Conservation (phyloP, 2,888 invertebrate species). For the Psylliodes chrysocephalus region DNA sequence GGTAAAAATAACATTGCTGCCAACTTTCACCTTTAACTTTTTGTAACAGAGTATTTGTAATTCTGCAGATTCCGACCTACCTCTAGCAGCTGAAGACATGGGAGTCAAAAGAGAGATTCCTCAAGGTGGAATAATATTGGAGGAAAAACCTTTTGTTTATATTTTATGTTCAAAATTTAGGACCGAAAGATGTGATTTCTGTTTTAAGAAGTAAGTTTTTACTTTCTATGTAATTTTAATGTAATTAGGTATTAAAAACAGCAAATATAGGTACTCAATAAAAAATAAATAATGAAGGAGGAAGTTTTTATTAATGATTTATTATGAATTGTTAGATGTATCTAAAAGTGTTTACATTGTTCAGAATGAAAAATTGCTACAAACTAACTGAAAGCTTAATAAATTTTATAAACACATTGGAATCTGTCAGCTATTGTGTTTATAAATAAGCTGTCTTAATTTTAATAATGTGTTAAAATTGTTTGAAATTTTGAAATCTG, state of each 20-base stretch:
- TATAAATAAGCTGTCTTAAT: background rate
- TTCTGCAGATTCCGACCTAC: background rate
- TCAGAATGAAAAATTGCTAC: background rate
- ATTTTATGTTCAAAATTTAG: conserved; percentile 77
- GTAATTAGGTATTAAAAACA: too few species aligned
- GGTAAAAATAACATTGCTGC: conserved; percentile 6
- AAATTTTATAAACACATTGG: background rate
- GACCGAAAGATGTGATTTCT: conserved; percentile 79
- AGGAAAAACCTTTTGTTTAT: conserved; percentile 81
- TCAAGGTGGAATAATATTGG: conserved; percentile 75
- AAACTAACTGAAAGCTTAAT: background rate
- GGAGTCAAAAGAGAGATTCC: conserved; percentile 64
- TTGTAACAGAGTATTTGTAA: background rate
- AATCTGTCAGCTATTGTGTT: background rate
- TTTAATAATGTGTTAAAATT: background rate
- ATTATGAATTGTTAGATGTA: background rate
- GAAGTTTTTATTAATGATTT: background rate
- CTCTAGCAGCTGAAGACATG: conserved; percentile 34
- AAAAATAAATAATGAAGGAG: too few species aligned
- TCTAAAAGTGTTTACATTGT: background rate
- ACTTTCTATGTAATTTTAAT: too few species aligned
- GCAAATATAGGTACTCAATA: too few species aligned
- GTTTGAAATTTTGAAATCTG: too few species aligned
- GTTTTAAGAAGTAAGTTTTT: conserved; percentile 77
- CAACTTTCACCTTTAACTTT: conserved; percentile 3